Evolutionary conservation across 1,140 invertebrate species (phyloP).

Genomic region (Drosophila paulistorum): DNA sequence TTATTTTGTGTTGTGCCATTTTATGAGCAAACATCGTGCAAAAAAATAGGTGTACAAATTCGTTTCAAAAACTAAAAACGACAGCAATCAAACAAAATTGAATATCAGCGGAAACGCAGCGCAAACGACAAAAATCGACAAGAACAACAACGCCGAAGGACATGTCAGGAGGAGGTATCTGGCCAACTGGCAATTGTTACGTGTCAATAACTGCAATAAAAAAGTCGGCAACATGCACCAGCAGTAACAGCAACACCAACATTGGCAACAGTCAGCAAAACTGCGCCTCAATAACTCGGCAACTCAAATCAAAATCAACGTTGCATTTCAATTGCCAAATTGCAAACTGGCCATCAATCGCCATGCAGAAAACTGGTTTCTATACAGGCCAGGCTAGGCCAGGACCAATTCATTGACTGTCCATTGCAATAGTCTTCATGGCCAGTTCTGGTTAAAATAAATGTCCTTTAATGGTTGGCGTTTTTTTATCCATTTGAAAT

Average conservation of each 20-base stretch:
- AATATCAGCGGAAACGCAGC: slow-evolving; percentile 68
- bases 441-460: slow-evolving; percentile 71
- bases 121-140: slow-evolving; percentile 59
- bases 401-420: slow-evolving; percentile 13
- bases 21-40: slow-evolving; percentile 70
- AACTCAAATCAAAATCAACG: slow-evolving; percentile 74
- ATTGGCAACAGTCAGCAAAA: slow-evolving; percentile 15
- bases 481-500: slow-evolving; percentile 53
- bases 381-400: not conserved
- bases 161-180: slow-evolving; percentile 26
- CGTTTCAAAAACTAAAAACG: slow-evolving; percentile 68
- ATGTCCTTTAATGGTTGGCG: slow-evolving; percentile 46
- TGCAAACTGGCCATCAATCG: slow-evolving; percentile 56
- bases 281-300: slow-evolving; percentile 72
- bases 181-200: slow-evolving; percentile 65
- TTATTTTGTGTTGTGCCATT: slow-evolving; percentile 7
- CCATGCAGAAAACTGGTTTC: slow-evolving; percentile 32
- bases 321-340: slow-evolving; percentile 79
- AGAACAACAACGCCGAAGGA: slow-evolving; percentile 21
- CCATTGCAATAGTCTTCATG: not conserved
- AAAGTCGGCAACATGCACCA: slow-evolving; percentile 48
- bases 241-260: not conserved
- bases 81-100: slow-evolving; percentile 80
- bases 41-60: slow-evolving; percentile 70
- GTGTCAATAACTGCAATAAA: slow-evolving; percentile 80